Evolutionary conservation across 2,797 vertebrate species (phyloP).

Genomic region (Gymnocypris eckloni): DNA sequence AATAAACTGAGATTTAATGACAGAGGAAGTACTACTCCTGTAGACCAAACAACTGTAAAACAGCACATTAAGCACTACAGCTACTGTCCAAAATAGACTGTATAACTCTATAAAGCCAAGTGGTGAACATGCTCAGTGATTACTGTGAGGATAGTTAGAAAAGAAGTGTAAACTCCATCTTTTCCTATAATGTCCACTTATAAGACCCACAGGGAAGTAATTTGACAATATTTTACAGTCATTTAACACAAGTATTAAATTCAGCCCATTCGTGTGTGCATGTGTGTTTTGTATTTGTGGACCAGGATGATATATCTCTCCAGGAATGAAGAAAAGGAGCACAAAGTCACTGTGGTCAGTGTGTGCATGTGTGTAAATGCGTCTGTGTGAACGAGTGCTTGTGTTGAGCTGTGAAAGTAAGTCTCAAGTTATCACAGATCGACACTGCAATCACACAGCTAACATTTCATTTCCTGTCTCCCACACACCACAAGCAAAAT

Average conservation of each 20-base stretch:
- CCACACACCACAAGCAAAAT: conserved; percentile 16
- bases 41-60: conserved; percentile 51
- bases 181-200: conserved; percentile 11
- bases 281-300: background rate
- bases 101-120: conserved; percentile 39
- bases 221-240: conserved; percentile 61
- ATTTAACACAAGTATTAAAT: conserved; percentile 71
- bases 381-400: conserved; percentile 44
- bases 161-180: background rate
- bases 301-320: conserved; percentile 28
- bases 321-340: conserved; percentile 39
- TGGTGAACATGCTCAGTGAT: conserved; percentile 15
- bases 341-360: conserved; percentile 55
- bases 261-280: background rate
- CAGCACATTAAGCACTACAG: conserved; percentile 48
- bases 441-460: conserved; percentile 24
- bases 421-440: conserved; percentile 20
- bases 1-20: conserved; percentile 36
- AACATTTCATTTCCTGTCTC: conserved; percentile 14
- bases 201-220: background rate
- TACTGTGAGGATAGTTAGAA: conserved; percentile 21
- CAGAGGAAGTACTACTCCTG: conserved; percentile 31
- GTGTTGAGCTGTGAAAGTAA: conserved; percentile 41
- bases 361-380: conserved; percentile 49
- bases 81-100: conserved; percentile 15